Conservation (phyloP, 2,888 invertebrate genomes). For the Platycnemis pennipes region DNA sequence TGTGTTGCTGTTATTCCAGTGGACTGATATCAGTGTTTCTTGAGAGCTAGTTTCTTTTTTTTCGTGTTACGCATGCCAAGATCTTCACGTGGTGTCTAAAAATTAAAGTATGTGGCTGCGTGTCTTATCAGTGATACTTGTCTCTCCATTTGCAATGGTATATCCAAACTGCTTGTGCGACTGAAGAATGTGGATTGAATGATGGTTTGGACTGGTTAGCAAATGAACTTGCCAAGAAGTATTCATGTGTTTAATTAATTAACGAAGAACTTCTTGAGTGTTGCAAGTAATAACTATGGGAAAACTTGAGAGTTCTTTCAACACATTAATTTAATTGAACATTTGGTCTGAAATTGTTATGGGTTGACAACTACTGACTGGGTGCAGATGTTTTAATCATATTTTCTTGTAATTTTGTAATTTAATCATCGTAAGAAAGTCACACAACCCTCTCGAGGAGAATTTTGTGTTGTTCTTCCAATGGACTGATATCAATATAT, state of each 20-base stretch:
- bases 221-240: not conserved
- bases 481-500: not conserved
- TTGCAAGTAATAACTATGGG: not conserved
- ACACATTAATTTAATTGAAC: not conserved
- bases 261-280: not conserved
- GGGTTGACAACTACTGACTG: not conserved
- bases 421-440: not conserved
- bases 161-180: not conserved
- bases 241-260: not conserved
- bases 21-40: constrained; percentile 25
- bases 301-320: not conserved
- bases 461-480: not conserved
- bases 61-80: not conserved
- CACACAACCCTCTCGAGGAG: not conserved
- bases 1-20: constrained; percentile 38
- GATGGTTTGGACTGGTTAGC: not conserved
- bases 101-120: not conserved
- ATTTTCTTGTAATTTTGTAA: not conserved
- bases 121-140: not conserved
- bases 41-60: not conserved
- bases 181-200: not conserved
- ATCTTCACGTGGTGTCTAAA: not conserved
- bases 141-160: not conserved
- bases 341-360: not conserved
- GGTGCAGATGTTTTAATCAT: not conserved